Evolutionary conservation across 2,888 invertebrate genomes (phyloP), one percentile per base, ranked within the genome.

Genomic region (Drosophila tripunctata): DNA sequence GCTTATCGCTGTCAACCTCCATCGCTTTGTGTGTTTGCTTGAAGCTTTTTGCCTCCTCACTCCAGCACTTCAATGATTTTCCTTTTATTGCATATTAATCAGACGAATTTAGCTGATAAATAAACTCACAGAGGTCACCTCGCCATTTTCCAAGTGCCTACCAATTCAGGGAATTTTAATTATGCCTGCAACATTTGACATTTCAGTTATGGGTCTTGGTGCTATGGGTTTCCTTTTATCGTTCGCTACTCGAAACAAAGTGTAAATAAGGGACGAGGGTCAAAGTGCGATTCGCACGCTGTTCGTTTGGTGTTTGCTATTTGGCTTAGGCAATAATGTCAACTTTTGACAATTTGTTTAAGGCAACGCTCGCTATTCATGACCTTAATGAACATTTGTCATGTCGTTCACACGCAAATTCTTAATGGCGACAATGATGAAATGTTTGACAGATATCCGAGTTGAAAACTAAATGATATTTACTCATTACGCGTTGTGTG

Each of bases 141-240:
- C 17, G 12, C 43, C 14, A 14, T 19, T 35, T n/a, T 38, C 8
- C 14, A 55, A 61, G 54, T 51, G 51, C 33, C 70, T 75, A 79
- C 63, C 86, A 66, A 79, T 75, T 77, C 79, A 75, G 61, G 79
- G 67, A 67, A 58, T 82, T 85, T 87, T 85, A 87, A 84, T 85
- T 83, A 83, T 78, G 71, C n/a, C n/a, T 84, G 79, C 76, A 67
- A 68, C 78, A 78, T 81, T 87, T 78, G 81, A 55, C 61, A 54
- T 62, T 73, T 40, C 30, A 43, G 31, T 50, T 45, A 60, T 35
- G 35, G 52, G 24, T 21, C 51, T 17, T 22, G n/a, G 14, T 43
- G 2, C 31, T 17, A 33, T 38, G n/a, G 27, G 4, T 7, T 7
- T 15, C 19, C 21, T 35, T 10, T n/a, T 14, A 2, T 8, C 4